Base-by-base conservation (phyloP, 1,140 invertebrate species). In the Aphis craccivora region DNA sequence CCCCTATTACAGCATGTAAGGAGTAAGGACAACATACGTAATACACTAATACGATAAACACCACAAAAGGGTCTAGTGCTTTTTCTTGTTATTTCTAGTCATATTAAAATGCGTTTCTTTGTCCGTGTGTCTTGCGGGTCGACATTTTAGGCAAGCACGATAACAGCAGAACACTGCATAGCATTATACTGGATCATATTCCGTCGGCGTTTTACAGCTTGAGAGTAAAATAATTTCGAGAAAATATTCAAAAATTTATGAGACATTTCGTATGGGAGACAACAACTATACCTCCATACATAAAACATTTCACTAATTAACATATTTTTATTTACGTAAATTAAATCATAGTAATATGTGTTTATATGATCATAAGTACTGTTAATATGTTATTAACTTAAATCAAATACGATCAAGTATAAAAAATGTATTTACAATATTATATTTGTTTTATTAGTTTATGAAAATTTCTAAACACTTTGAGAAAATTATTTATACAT, bases 51-150 rank as follows among this genome's bases (percentile, higher is more conserved):
- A 40, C 88, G 35, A 90, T 90, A 90, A 60, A 90, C 51, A 51
- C 55, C 88, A 35, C 9, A 43, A 90, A 60, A 43, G 11, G 88
- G 35, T 60, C 88, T 90, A 90, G 88, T 90, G 88, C 88, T 90
- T 90, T 90, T 90, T 90, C 88, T 90, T 90, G 88, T 90, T 90
- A 90, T 90, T 60, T 43, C 53, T 14, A 55, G 51, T 60, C 88
- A 60, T 30, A 55, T 55, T 89, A 53, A 90, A 90, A 90, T 90
- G 51, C 51, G 30, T 90, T 90, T 60, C 51, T 90, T 60, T 90
- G 53, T 90, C 88, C 23, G n/a, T 48, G n/a, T 53, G 48, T 89
- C 45, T 53, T 43, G 23, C 22, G 35, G 6, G n/a, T 89, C 51
- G 87, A 89, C 87, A 55, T 90, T 90, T 60, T 60, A 90, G 40